These are phyloP conservation scores for Trypoxylon attenuatum DNA, from an alignment of 2,888 invertebrate species.

Conservation along the genomic window DNA sequence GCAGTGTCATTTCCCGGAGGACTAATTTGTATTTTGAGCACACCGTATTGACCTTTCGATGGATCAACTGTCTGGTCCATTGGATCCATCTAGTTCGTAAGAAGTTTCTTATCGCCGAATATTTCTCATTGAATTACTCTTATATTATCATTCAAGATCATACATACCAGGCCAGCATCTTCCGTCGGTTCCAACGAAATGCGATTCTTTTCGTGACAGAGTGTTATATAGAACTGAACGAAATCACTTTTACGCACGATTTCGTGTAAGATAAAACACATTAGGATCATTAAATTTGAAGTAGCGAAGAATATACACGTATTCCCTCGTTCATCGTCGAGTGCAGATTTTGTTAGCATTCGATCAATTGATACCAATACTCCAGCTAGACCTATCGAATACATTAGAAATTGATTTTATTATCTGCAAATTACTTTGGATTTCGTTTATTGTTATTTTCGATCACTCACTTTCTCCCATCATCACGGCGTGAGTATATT, in stretches of 20 bases:
- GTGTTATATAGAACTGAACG: slow-evolving; percentile 86
- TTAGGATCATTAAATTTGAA: slow-evolving; percentile 84
- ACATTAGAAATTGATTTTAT: background rate
- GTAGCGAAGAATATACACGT: slow-evolving; percentile 91
- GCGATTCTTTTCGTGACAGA: slow-evolving; percentile 84
- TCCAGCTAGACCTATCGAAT: slow-evolving; percentile 85
- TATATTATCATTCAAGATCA: background rate
- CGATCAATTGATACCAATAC: slow-evolving; percentile 90
- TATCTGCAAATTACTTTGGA: background rate
- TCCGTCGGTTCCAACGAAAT: slow-evolving; percentile 91
- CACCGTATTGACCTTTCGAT: slow-evolving; percentile 81
- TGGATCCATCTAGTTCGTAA: slow-evolving; percentile 78
- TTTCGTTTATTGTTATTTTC: background rate
- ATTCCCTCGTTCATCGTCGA: slow-evolving; percentile 86
- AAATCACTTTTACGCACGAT: slow-evolving; percentile 87
- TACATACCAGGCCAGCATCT: slow-evolving; percentile 85
- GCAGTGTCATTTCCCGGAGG: slow-evolving; percentile 74
- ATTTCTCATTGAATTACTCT: background rate
- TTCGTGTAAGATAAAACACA: slow-evolving; percentile 87
- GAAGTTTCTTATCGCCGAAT: background rate
- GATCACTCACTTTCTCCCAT: slow-evolving; percentile 89
- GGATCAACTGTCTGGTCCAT: slow-evolving; percentile 76
- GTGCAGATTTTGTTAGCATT: slow-evolving; percentile 87
- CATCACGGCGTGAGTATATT: slow-evolving; percentile 96
- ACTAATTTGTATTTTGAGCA: slow-evolving; percentile 84